Evolutionary conservation across 2,797 vertebrate species (phyloP), one percentile per base, ranked within the genome.

Genomic region (Acomys russatus): DNA sequence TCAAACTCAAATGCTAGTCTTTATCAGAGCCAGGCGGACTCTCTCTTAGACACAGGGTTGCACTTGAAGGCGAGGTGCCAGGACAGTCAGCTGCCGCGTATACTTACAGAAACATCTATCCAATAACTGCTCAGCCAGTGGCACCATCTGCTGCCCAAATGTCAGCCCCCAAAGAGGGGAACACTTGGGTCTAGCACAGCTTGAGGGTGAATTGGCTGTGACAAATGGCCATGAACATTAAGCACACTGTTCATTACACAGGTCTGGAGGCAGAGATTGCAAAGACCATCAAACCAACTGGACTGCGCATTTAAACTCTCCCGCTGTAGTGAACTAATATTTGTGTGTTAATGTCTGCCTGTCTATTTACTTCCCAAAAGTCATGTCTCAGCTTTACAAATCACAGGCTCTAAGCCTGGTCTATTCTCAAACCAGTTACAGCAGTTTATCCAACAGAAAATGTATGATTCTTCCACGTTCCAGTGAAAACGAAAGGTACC

Each of bases 71-170:
- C 18, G 0, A 91, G 61, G 83, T 87, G 87, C 96, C 93, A 97
- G 70, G 12, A 80, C 2, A 73, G 56, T 95, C 96, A 97, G 97
- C 97, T 97, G 97, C 94, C 82, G 87, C 63, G 74, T 91, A 96
- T 35, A 9, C 78, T 90, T 78, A 79, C 80, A 90, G 71, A 90
- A 92, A 94, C 30, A 78, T 73, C 89, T 63, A 33, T 54, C 73
- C 70, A 28, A 88, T 90, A 79, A 56, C 88, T 79, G 77, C 38
- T 79, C 63, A 82, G 79, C 56, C 88, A 89, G 0, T 56, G 73
- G 51, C 73, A 96, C 96, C 97, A 97, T 96, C 92, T 98, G 97
- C 88, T 93, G 74, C 76, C 93, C 95, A 97, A 95, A 92, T 93
- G 96, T 92, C 91, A 86, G 86, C 51, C 14, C 15, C 49, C n/a